phyloP scores from a whole-genome alignment of 2,797 vertebrate genomes.

The Microhierax caerulescens region DNA sequence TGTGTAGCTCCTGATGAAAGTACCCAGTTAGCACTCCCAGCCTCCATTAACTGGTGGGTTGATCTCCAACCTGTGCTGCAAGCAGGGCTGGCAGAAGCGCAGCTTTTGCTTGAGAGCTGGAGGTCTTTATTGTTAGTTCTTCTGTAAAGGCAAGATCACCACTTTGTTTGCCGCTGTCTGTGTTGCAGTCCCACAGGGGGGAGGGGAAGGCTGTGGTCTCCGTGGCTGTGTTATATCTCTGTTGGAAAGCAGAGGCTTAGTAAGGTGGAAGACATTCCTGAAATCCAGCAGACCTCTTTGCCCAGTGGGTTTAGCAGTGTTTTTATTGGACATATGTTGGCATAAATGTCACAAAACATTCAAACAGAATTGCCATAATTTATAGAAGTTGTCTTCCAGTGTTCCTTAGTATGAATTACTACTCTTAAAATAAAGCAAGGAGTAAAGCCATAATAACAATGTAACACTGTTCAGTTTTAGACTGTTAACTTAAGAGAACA shows the following conservation, averaged over 20 bases:
- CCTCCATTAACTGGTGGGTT: neutral
- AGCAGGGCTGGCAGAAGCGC: neutral
- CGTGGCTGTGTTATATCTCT: rapidly evolving
- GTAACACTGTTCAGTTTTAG: neutral
- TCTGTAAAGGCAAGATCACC: neutral
- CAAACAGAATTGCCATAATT: neutral
- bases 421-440: neutral
- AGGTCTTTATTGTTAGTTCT: neutral
- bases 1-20: neutral
- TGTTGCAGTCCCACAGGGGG: neutral
- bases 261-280: neutral
- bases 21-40: neutral
- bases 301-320: neutral
- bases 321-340: neutral
- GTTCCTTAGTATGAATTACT: neutral
- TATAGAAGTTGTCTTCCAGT: neutral
- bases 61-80: neutral
- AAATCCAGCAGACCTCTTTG: neutral
- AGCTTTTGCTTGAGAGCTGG: neutral
- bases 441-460: neutral
- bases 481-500: neutral
- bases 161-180: neutral
- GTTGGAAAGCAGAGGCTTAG: neutral
- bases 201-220: neutral
- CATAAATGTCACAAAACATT: neutral